A percentile compares a stretch with the other conserved stretches of the same genome.
phyloP scores from a whole-genome alignment of 2,888 invertebrate species.

The Drosophila tanythrix region DNA sequence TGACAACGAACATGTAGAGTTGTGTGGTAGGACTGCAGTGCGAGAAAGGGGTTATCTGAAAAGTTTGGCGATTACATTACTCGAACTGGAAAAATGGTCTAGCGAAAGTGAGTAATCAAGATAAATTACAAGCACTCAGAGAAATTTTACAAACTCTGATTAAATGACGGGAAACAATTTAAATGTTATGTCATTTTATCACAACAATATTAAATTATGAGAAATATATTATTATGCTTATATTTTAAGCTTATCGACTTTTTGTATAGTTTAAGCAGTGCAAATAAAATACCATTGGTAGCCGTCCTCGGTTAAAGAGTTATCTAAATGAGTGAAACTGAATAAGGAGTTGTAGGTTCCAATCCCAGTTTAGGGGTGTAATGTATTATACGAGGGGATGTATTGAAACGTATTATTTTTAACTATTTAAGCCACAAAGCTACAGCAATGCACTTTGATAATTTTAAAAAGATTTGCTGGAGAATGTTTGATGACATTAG shows the following conservation, averaged over 20 bases:
- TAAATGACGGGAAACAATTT: not conserved
- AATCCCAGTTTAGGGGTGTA: not conserved
- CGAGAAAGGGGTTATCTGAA: not conserved
- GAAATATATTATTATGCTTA: not conserved
- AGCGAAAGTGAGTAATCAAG: constrained; percentile 7
- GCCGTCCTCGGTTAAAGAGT: not conserved
- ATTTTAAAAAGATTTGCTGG: not conserved
- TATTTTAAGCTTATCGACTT: not conserved
- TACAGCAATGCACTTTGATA: not conserved
- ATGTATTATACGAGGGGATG: not conserved
- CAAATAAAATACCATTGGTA: not conserved
- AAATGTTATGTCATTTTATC: not conserved
- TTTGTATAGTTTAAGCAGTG: not conserved
- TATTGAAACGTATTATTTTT: not conserved
- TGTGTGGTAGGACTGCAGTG: not conserved
- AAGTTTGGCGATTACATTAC: constrained; percentile 13
- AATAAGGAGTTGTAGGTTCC: not conserved
- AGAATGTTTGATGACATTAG: not conserved
- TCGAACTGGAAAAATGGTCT: constrained; percentile 4
- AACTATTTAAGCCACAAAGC: not conserved
- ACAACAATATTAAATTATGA: not conserved
- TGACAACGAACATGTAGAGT: constrained; percentile 15
- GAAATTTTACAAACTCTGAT: not conserved
- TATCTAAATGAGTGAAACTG: not conserved
- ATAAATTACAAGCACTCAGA: constrained; percentile 2